A percentile compares a stretch with the other conserved stretches of the same genome.
These are phyloP conservation scores for Etheostoma cragini DNA, from an alignment of 2,113 vertebrate species.

Conservation along the genomic window DNA sequence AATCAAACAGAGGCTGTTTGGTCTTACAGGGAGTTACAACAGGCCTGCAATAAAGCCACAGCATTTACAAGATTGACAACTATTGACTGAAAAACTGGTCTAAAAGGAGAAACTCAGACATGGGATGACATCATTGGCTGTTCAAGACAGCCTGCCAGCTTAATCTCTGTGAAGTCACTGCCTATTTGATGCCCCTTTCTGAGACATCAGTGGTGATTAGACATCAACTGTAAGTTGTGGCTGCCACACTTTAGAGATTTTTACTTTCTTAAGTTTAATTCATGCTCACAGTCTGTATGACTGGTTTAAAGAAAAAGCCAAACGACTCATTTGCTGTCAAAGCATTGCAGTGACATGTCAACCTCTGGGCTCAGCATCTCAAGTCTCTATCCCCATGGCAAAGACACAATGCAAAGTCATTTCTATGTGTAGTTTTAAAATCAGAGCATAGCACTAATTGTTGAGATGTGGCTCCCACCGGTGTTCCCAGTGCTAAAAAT, in stretches of 20 bases:
- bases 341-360: conserved; percentile 43
- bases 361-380: conserved; percentile 27
- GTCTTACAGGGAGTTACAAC: conserved; percentile 4
- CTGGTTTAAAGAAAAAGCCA: conserved; percentile 22
- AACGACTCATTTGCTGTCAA: conserved; percentile 42
- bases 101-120: conserved; percentile 11
- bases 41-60: background rate
- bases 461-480: background rate
- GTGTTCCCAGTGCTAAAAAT: conserved; percentile 16
- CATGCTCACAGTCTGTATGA: background rate
- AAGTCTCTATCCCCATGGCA: conserved; percentile 14
- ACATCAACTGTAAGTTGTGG: conserved; percentile 7
- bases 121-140: conserved; percentile 8
- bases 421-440: background rate
- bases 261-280: conserved; percentile 13
- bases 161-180: conserved; percentile 18
- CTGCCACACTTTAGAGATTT: conserved; percentile 27
- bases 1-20: conserved; percentile 9
- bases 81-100: background rate
- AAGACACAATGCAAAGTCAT: conserved; percentile 33
- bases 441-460: background rate
- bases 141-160: background rate
- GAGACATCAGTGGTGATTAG: conserved; percentile 32
- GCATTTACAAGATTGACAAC: conserved; percentile 10
- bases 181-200: conserved; percentile 26